Conservation (phyloP, 2,888 invertebrate species). For the Himalopsyche anomala region DNA sequence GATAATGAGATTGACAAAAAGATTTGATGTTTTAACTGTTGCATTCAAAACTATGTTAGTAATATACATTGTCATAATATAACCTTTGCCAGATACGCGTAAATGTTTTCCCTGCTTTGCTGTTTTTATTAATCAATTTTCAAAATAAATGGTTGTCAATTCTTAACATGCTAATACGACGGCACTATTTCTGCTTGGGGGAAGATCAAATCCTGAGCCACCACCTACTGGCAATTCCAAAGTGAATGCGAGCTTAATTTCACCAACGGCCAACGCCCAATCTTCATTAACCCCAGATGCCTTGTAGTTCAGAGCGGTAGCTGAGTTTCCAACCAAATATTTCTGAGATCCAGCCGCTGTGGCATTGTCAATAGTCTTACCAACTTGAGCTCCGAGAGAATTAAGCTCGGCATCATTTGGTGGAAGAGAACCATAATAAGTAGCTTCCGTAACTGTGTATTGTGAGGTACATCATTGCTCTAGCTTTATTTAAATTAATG, state of each 20-base stretch:
- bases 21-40: too few relatives aligned
- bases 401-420: slow-evolving; percentile 74
- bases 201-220: slow-evolving; percentile 77
- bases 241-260: slow-evolving; percentile 79
- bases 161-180: slow-evolving; percentile 69
- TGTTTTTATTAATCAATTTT: too few relatives aligned
- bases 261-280: slow-evolving; percentile 77
- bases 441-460: slow-evolving; percentile 86
- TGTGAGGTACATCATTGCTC: slow-evolving; percentile 81
- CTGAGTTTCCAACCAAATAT: slow-evolving; percentile 77
- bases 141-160: too few relatives aligned
- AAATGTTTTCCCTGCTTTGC: too few relatives aligned
- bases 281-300: slow-evolving; percentile 82
- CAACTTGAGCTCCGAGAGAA: slow-evolving; percentile 72
- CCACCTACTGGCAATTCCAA: slow-evolving; percentile 80
- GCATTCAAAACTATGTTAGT: too few relatives aligned
- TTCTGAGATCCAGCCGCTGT: slow-evolving; percentile 70
- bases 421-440: slow-evolving; percentile 76
- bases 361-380: slow-evolving; percentile 70
- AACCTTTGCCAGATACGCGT: too few relatives aligned
- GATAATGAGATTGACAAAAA: too few relatives aligned
- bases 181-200: slow-evolving; percentile 76
- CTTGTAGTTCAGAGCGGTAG: slow-evolving; percentile 75
- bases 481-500: slow-evolving; percentile 73
- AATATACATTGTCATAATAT: too few relatives aligned